Evolutionary conservation across 2,113 vertebrate genomes (phyloP).

Genomic region (Campylomormyrus numenius): DNA sequence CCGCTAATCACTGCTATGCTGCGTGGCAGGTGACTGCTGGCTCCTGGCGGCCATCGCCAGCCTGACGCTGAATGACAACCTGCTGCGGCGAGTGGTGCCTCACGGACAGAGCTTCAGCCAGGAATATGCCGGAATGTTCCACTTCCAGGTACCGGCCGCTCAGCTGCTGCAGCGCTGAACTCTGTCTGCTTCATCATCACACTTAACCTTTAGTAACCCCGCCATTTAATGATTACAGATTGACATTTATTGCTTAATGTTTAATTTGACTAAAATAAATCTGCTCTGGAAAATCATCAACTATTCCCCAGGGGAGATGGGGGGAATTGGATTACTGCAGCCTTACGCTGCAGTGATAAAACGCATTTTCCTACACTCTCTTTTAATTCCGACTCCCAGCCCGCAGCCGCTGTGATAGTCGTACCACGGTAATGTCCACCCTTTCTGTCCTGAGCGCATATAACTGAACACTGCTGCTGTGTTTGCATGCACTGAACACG

Average conservation of each 20-base stretch:
- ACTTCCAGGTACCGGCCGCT: constrained; percentile 63
- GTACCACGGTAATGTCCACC: background rate
- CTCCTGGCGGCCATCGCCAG: constrained; percentile 77
- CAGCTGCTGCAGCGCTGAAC: background rate
- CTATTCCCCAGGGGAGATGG: background rate
- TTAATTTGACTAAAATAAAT: background rate
- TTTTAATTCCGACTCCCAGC: background rate
- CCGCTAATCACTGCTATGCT: background rate
- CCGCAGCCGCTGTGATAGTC: background rate
- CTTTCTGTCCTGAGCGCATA: no score
- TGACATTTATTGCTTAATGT: background rate
- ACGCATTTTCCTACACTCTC: background rate
- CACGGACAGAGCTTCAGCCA: constrained; percentile 68
- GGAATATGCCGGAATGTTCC: constrained; percentile 75
- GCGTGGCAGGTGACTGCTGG: constrained; percentile 71
- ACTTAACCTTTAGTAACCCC: background rate
- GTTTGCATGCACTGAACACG: background rate
- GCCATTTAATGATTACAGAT: background rate
- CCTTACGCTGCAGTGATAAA: background rate
- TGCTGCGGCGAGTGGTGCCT: constrained; percentile 69
- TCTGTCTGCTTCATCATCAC: background rate
- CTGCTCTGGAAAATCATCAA: background rate
- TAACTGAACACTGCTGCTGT: constrained; percentile 4
- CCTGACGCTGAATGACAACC: constrained; percentile 70
- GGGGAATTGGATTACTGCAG: background rate